Evolutionary conservation across 2,888 invertebrate genomes (phyloP), one percentile per base, ranked within the genome.

Genomic region (Pollenia amentaria): DNA sequence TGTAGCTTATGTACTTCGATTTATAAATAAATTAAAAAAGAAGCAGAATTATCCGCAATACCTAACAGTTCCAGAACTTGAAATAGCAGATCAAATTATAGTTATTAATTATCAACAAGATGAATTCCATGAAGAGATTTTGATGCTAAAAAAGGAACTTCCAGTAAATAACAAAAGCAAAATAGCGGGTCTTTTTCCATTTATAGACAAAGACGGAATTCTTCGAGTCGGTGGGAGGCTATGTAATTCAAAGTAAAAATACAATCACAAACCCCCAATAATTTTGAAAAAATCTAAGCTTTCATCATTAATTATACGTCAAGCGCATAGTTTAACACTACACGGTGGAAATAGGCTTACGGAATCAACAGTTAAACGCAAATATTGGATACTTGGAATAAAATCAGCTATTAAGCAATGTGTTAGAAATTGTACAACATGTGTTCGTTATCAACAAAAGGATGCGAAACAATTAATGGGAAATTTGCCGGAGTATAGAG

Each of bases 261-360:
- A 46, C 44, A 29, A 65, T 44, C 44, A 42, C 16, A 64, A 64
- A 44, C 64, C 44, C 44, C 64, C 64, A 42, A 44, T 64, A 64
- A 21, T 64, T 64, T 14, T 64, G 10, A 4, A 46, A 29, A 67
- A 67, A 44, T 67, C 65, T n/a, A 3, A 21, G 6, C 42, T 67
- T 11, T 44, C 48, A 48, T 18, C 16, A 3, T 44, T 44, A 16
- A 44, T 64, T 11, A 44, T 44, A 12, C 42, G 14, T 18, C 16
- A 64, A 2, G 10, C 38, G 11, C 44, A 67, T 48, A 18, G 14
- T 8, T 18, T 10, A 21, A 67, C 65, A 29, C 29, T 67, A 8
- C 65, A 67, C 10, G n/a, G 48, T 48, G 48, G 48, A 14, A 67
- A 48, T 46, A 11, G 65, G 6, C 14, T 67, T 11, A 38, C 21